Evolutionary conservation across 2,888 invertebrate genomes (phyloP).

Genomic region (Luffia ferchaultella): DNA sequence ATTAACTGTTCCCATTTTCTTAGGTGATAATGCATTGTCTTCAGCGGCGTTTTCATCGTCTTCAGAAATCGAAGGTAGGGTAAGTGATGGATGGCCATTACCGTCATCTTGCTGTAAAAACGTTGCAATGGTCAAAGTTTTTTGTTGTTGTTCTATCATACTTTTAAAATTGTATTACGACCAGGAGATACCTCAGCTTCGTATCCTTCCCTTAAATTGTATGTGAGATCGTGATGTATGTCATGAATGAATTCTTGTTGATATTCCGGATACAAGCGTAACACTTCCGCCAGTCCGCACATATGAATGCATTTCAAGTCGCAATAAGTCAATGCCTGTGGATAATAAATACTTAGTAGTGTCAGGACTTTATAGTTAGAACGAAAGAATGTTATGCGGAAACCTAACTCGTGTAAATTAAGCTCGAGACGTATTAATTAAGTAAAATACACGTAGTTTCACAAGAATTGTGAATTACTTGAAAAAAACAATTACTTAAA

Average conservation of each 20-base stretch:
- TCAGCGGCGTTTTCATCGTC: slow-evolving; percentile 92
- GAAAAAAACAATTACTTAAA: too few relatives aligned
- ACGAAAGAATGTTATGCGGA: too few relatives aligned
- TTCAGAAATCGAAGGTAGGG: slow-evolving; percentile 92
- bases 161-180: background rate
- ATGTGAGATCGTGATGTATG: slow-evolving; percentile 94
- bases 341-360: slow-evolving; percentile 1
- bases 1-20: slow-evolving; percentile 66
- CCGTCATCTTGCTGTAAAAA: slow-evolving; percentile 71
- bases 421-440: too few relatives aligned
- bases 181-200: slow-evolving; percentile 74
- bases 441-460: too few relatives aligned
- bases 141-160: background rate
- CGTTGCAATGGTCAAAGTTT: background rate
- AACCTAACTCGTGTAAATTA: too few relatives aligned
- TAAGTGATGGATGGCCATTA: slow-evolving; percentile 81
- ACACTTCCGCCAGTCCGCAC: slow-evolving; percentile 87
- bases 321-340: slow-evolving; percentile 90
- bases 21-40: slow-evolving; percentile 71
- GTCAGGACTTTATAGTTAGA: too few relatives aligned
- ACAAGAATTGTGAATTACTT: too few relatives aligned
- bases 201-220: slow-evolving; percentile 92
- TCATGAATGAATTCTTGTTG: slow-evolving; percentile 94
- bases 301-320: slow-evolving; percentile 95
- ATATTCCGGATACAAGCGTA: slow-evolving; percentile 92